A percentile compares a stretch with the other conserved stretches of the same genome.
Evolutionary conservation across 2,888 invertebrate species (phyloP).

Genomic region (Himalopsyche japonica): DNA sequence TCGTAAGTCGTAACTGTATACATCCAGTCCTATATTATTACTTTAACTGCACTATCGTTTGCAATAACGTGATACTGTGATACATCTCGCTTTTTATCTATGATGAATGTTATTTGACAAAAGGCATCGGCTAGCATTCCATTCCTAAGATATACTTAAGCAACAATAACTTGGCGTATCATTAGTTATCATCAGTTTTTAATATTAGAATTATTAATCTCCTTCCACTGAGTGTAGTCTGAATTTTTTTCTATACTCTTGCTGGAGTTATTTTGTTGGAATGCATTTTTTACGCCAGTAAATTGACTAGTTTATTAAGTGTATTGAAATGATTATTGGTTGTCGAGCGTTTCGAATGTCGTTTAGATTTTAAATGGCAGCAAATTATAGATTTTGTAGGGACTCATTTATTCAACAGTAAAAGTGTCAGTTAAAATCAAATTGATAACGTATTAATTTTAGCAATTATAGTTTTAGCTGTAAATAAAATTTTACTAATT

Average conservation of each 20-base stretch:
- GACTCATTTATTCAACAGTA: no score
- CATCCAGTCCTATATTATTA: not conserved
- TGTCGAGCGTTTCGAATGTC: not conserved
- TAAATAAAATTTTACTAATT: no score
- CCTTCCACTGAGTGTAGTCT: not conserved
- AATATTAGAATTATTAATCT: not conserved
- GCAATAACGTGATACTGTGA: not conserved
- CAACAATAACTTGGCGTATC: not conserved
- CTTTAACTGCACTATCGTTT: not conserved
- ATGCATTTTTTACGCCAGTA: not conserved
- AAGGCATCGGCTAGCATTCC: not conserved
- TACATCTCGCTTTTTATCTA: not conserved
- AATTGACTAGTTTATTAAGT: not conserved
- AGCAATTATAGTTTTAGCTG: no score
- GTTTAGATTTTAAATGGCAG: not conserved
- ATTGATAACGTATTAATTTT: no score
- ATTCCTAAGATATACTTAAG: not conserved
- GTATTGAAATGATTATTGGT: not conserved
- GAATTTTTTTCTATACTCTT: not conserved
- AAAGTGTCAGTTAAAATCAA: no score
- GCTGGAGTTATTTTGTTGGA: not conserved
- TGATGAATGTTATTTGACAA: not conserved
- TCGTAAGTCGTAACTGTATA: not conserved
- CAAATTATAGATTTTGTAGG: no score
- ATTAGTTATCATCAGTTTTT: not conserved